Base-by-base conservation (phyloP, 2,797 vertebrate species). In the Salmo trutta region DNA sequence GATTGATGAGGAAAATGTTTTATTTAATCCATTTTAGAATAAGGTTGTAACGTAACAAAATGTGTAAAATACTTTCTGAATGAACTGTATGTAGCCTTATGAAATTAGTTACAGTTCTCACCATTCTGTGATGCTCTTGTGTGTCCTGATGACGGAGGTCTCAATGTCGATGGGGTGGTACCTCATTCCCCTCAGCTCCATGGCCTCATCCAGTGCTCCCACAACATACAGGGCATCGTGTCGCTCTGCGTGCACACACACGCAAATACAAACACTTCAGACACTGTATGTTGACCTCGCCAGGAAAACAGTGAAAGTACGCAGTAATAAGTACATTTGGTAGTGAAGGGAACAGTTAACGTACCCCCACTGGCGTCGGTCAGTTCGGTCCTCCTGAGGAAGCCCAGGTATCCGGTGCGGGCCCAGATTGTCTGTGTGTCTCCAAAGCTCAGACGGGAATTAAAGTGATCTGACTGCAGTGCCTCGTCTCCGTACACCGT, bases 121-220 rank as follows among this genome's bases (percentile, higher is more conserved):
- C 98, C 98, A 99, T 91, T 99, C 98, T 31, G 97, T 98, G 91
- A 99, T 97, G 88, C 97, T 98, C 89, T 99, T 99, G 91, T 99
- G 98, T 0, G 98, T 96, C 53, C 98, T 94, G 86, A 97, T 99
- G 79, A 99, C 98, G 0, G 98, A 99, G 56, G 98, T 99, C 92
- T 99, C 98, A 2, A 99, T 99, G 93, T 99, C 98, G 62, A 99
- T 99, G 0, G 98, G 98, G 68, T 99, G 98, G 88, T 99, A 99
- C 79, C 98, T 92, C 97, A 99, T 99, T 27, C 98, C 98, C 81
- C 97, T 91, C 81, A 99, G 91, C 91, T 99, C 98, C 98, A 99
- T 98, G 88, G 98, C 97, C 92, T 99, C 98, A 75, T 99, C 98
- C 89, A 99, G 92, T 6, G 98, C 97, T 1, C 98, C 98, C 41